Evolutionary conservation across 2,113 vertebrate species (phyloP), one percentile per base, ranked within the genome.

Genomic region (Gorsachius goisagi): DNA sequence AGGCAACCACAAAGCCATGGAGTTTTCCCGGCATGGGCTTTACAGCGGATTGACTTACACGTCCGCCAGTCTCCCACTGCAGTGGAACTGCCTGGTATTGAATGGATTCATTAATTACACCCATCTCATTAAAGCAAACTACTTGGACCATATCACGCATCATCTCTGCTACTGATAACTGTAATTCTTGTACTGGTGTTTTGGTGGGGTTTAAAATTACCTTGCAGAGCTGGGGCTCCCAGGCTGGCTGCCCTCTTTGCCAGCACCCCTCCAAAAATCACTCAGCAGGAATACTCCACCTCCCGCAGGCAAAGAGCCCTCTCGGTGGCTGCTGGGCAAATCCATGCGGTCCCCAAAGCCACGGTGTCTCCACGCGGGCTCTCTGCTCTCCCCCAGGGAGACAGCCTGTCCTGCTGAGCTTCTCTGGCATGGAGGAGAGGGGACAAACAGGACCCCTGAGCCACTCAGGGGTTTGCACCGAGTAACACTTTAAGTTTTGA

Each of bases 11-110:
- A 2, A 62, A 52, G 47, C 50, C 2, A 1, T 30, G 68, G 49
- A 45, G 32, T 11, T 53, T 45, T 28, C n/a, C 63, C 23, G 17
- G 30, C 56, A 32, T 0, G 0, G 58, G 37, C n/a, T 66, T n/a
- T 49, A 12, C 2, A 44, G 59, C 0, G 0, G 41, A 44, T 20
- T 55, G 30, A 55, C 41, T 44, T 39, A 44, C 3, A 17, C 21
- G 20, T 73, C 75, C 58, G 22, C 41, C 27, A 52, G 58, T 47
- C 19, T 67, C 81, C 44, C 47, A 6, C 21, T 64, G 41, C 47
- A 64, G 13, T 7, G 0, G 53, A 80, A 55, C 44, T 3, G 1
- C 67, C 18, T 74, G 58, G n/a, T 58, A 37, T 37, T 62, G 35
- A 89, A 62, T 2, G 12, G 49, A 81, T 59, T 78, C 5, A 79